A percentile compares a stretch with the other conserved stretches of the same genome.
phyloP scores from a whole-genome alignment of 2,113 vertebrate species.

The Uria aalge region DNA sequence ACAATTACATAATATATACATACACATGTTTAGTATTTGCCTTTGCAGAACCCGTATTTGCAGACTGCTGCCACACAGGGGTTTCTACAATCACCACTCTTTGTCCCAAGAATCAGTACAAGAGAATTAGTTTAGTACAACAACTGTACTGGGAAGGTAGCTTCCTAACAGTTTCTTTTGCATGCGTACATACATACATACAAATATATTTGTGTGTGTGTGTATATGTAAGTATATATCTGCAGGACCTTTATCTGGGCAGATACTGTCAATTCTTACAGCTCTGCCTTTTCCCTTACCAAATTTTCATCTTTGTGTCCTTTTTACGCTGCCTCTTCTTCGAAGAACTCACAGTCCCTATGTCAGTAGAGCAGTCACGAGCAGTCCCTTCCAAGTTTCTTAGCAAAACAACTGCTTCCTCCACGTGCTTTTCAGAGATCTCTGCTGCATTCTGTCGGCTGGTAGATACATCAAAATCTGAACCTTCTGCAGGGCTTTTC shows the following conservation, averaged over 20 bases:
- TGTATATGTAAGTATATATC: background rate
- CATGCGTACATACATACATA: fast-evolving
- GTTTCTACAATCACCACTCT: background rate
- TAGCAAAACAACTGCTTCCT: background rate
- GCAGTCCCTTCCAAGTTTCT: background rate
- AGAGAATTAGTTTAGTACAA: background rate
- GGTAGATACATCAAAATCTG: background rate
- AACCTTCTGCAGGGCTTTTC: background rate
- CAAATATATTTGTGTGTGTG: fast-evolving
- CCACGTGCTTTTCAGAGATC: background rate
- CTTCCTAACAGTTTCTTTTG: background rate
- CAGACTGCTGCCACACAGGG: background rate
- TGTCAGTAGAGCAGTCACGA: fast-evolving
- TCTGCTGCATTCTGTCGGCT: background rate
- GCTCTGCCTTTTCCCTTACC: background rate
- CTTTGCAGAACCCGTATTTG: background rate
- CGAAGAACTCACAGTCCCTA: background rate
- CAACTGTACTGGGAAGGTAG: background rate
- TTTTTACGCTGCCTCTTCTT: background rate
- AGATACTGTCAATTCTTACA: background rate
- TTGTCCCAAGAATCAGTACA: background rate
- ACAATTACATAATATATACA: background rate
- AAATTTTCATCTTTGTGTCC: background rate
- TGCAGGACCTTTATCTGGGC: background rate
- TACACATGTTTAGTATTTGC: background rate